Conservation (phyloP, 2,797 vertebrate species). For the Clarias platycephalus region DNA sequence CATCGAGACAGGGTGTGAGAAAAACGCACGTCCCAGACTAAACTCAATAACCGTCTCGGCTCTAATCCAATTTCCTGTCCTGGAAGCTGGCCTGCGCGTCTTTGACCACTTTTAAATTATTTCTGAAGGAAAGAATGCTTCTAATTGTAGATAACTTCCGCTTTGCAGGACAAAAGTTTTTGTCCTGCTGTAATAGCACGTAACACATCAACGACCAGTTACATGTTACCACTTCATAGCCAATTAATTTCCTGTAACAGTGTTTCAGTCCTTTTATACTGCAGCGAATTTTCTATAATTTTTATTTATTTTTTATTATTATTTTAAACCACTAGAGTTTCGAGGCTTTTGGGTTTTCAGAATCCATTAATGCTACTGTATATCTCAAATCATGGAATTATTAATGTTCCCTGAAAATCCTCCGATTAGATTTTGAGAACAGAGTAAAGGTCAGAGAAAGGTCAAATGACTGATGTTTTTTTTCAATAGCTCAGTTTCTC, state of each 20-base stretch:
- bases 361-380: background rate
- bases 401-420: background rate
- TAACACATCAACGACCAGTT: background rate
- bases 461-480: background rate
- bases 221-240: background rate
- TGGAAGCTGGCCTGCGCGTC: conserved; percentile 39
- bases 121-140: conserved; percentile 50
- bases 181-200: background rate
- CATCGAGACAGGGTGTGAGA: conserved; percentile 48
- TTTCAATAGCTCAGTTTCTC: background rate
- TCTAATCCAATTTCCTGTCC: conserved; percentile 69
- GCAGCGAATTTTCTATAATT: background rate
- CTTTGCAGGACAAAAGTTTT: background rate
- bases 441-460: background rate
- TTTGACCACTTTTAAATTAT: conserved; percentile 17
- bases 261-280: background rate
- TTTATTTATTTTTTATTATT: too few species aligned
- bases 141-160: conserved; percentile 5
- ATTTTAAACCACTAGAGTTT: background rate
- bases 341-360: background rate
- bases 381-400: background rate
- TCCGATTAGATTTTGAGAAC: too few species aligned
- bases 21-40: conserved; percentile 66
- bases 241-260: background rate
- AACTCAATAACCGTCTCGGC: conserved; percentile 69